These are phyloP conservation scores for Muricea muricata DNA, from an alignment of 92 coral and sea anemone species.

Conservation along the genomic window DNA sequence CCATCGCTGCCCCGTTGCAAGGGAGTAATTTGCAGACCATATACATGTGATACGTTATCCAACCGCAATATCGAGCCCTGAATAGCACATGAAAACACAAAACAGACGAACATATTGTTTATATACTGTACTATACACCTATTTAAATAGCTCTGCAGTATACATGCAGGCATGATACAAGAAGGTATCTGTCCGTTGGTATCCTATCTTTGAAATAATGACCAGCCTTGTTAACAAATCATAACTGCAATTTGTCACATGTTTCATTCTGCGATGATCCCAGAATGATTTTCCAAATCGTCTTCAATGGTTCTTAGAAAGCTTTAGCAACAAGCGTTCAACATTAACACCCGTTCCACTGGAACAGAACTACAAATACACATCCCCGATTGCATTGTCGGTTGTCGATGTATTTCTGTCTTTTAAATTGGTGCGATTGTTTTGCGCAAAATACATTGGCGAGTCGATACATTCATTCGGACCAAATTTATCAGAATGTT, in stretches of 20 bases:
- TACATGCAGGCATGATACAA: not conserved
- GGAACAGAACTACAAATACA: not conserved
- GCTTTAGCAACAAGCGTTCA: not conserved
- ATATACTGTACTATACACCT: not conserved
- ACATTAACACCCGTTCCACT: not conserved
- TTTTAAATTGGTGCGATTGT: conserved; percentile 20
- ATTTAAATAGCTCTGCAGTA: not conserved
- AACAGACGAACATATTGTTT: not conserved
- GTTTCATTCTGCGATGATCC: not conserved
- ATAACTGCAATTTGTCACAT: not conserved
- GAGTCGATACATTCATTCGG: conserved; percentile 32
- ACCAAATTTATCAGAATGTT: conserved; percentile 19
- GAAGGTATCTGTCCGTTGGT: not conserved
- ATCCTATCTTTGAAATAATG: not conserved
- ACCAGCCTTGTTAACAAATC: not conserved
- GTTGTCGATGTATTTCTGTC: conserved; percentile 17
- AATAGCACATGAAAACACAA: not conserved
- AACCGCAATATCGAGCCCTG: no score
- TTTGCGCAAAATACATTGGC: conserved; percentile 34
- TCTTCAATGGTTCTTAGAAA: not conserved
- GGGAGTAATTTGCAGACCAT: no score
- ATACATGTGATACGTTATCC: not conserved
- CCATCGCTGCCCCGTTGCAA: no score
- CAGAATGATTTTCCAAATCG: not conserved
- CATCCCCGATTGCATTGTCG: conserved; percentile 10